These are phyloP conservation scores for Tricholauxania praeusta DNA, from an alignment of 2,888 invertebrate species.

Conservation along the genomic window DNA sequence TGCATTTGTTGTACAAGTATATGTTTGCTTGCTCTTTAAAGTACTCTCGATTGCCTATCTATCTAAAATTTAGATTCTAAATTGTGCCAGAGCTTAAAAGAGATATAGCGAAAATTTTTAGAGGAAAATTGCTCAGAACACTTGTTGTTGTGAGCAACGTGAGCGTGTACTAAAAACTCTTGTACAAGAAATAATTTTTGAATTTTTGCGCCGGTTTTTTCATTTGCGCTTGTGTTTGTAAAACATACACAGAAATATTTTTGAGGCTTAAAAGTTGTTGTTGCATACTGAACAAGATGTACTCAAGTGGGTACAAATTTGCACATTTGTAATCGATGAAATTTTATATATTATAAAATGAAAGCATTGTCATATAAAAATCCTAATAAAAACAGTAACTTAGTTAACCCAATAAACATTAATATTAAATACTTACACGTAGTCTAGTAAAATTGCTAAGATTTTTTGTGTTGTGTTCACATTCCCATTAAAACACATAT, in stretches of 20 bases:
- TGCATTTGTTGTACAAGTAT: neutral
- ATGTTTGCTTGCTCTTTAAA: neutral
- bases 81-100: constrained; percentile 17
- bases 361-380: neutral
- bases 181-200: neutral
- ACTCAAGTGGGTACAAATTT: constrained; percentile 11
- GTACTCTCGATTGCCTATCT: neutral
- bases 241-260: constrained; percentile 5
- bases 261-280: neutral
- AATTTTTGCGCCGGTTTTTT: constrained; percentile 6
- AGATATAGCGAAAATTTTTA: neutral
- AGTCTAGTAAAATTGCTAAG: no score
- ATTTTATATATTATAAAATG: neutral
- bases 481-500: no score
- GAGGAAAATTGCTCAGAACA: constrained; percentile 1
- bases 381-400: neutral
- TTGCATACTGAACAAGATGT: neutral
- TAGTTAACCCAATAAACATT: no score
- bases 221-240: neutral
- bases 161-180: neutral
- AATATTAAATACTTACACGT: no score
- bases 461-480: no score
- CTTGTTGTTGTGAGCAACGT: constrained; percentile 22
- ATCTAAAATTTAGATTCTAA: no score
- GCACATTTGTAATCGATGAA: constrained; percentile 21